Base-by-base conservation (phyloP, 2,113 vertebrate genomes). In the Canis aureus region DNA sequence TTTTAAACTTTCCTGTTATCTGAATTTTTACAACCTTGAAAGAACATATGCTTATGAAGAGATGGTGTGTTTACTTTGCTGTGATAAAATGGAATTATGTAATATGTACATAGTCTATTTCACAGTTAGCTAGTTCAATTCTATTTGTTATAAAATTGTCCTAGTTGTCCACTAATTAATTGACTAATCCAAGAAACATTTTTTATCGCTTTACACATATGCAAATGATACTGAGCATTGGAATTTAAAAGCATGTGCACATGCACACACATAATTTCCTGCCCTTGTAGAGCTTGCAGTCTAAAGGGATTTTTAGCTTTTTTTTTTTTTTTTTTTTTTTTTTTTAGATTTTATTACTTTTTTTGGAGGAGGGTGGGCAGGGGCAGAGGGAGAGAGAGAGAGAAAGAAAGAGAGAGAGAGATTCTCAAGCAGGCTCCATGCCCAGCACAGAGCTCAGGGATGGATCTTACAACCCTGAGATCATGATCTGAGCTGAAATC, bases 51-150 rank as follows among this genome's bases (percentile, higher is more conserved):
- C 29, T 82, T 92, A 66, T 32, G 19, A 66, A 90, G 27, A 89
- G 17, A 96, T 12, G 55, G 29, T 20, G 25, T 1, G 19, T 35
- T 85, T 66, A 81, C n/a, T 66, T 17, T 19, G n/a, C 35, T 17
- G 8, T 60, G 49, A 53, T 53, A 60, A 23, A 79, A 66, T 49
- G n/a, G 23, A 82, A 71, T 66, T 90, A 51, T 86, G 67, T 16
- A 29, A 79, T 79, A 71, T 1, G 23, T 43, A 57, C 32, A 51
- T n/a, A 60, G 25, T 62, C 55, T 38, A 86, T 87, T 91, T 94
- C 57, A 84, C 66, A 78, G 43, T 57, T 89, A 94, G 55, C 23
- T 90, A 59, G 66, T 86, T 89, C 67, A 82, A 76, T 89, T 95
- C 62, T 29, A 49, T 67, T 88, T 59, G 35, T n/a, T 81, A 55